Base-by-base conservation (phyloP, 2,888 invertebrate species). In the Biston betularia region DNA sequence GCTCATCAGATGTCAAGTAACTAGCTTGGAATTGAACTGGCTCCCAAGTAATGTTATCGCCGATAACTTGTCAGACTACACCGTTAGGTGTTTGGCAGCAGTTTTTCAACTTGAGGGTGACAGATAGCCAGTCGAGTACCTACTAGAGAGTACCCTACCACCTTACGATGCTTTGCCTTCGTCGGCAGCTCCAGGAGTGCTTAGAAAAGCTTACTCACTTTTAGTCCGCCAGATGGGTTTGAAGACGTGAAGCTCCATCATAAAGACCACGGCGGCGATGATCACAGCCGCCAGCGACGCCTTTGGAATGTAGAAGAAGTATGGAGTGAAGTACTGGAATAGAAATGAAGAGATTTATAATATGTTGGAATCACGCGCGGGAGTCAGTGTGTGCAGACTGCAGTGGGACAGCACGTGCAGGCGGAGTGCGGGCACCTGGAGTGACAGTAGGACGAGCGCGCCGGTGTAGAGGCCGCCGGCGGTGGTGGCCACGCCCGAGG, bases 401-500 rank as follows among this genome's bases (percentile, higher is more conserved):
- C 98, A 87, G 24, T 98, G 42, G 7, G 8, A n/a, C n/a, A 14
- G 0, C 4, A 3, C 9, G 35, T 14, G 50, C 6, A 11, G 6
- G 52, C 12, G 14, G 9, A 24, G 24, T 24, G 24, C 24, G 3
- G 7, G 38, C 73, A 93, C 93, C 88, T 95, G 95, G 49, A 93
- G 77, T 38, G 93, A 86, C 38, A 94, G 86, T 76, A 93, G 80
- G 69, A 93, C 94, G 11, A 91, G 87, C 63, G 93, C 92, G 89
- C 96, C 97, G 58, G 98, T 98, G 81, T 97, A 97, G 56, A 98
- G 93, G 0, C 98, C 98, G 58, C 98, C 97, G 79, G 98, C 95
- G 14, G 98, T 97, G 45, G 98, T 97, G 81, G 96, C 96, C 4
- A 98, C 98, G 9, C 98, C 98, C 79, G 97, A 97, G 35, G 98